Evolutionary conservation across 2,888 invertebrate species (phyloP).

Genomic region (Apotomis capreana): DNA sequence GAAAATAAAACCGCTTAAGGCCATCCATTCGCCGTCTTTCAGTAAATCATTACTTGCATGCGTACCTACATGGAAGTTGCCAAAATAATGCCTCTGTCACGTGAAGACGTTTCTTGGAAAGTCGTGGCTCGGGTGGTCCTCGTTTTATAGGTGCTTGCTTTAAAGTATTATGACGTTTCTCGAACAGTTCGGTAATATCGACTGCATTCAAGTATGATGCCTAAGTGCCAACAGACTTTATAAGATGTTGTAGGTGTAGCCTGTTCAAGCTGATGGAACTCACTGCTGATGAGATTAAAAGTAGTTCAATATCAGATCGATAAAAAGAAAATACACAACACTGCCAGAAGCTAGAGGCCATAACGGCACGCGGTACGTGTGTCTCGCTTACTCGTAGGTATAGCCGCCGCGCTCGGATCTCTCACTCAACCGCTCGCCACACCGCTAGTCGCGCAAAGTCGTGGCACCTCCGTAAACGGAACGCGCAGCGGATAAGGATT

Average conservation of each 20-base stretch:
- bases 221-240: not conserved
- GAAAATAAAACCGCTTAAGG: constrained; percentile 47
- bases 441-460: too few species aligned
- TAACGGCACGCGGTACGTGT: too few species aligned
- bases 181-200: constrained; percentile 56
- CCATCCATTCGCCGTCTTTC: constrained; percentile 48
- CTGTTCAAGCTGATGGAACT: too few species aligned
- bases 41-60: constrained; percentile 43
- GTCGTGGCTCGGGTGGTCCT: constrained; percentile 58
- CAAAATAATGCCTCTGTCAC: constrained; percentile 57
- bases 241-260: not conserved
- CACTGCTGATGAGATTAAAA: too few species aligned
- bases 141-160: constrained; percentile 62
- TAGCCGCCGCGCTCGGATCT: too few species aligned
- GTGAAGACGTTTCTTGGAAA: constrained; percentile 59
- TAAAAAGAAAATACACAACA: too few species aligned
- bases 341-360: too few species aligned
- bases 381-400: too few species aligned
- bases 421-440: too few species aligned
- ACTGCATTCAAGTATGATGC: constrained; percentile 42
- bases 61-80: constrained; percentile 45
- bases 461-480: too few species aligned
- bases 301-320: too few species aligned
- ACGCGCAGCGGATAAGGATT: too few species aligned
- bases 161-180: constrained; percentile 60